Percentiles rank a stretch among this genome's conserved stretches.
phyloP scores from a whole-genome alignment of 2,797 vertebrate genomes.

The Lacerta agilis region DNA sequence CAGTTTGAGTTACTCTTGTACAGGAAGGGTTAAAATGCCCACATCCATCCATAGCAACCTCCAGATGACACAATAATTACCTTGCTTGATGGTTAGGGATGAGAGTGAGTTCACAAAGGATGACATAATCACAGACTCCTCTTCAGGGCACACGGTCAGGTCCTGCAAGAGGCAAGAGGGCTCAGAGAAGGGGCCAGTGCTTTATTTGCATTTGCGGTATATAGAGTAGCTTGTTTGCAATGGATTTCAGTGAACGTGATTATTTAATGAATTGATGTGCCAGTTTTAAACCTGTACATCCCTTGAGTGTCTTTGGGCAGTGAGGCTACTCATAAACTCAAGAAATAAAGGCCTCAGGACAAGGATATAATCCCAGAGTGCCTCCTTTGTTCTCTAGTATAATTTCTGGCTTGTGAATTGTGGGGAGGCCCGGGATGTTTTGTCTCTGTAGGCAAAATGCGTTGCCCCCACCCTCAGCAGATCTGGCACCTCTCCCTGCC shows the following conservation, averaged over 20 bases:
- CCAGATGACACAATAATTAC: conserved; percentile 66
- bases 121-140: conserved; percentile 91
- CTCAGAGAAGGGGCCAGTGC: not conserved
- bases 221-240: not conserved
- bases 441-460: too few relatives aligned
- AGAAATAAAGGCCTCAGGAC: not conserved
- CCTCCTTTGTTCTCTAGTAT: not conserved
- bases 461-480: too few relatives aligned
- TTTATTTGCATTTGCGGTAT: not conserved
- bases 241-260: not conserved
- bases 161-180: conserved; percentile 76
- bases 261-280: not conserved
- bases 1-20: not conserved
- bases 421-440: too few relatives aligned
- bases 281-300: not conserved
- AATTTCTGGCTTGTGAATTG: not conserved
- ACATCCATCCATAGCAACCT: not conserved
- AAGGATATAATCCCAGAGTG: not conserved
- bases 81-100: conserved; percentile 87
- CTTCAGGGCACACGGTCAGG: conserved; percentile 92
- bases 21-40: not conserved
- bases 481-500: too few relatives aligned
- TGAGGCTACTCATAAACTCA: not conserved
- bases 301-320: not conserved
- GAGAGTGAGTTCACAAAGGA: conserved; percentile 90